phyloP scores from a whole-genome alignment of 2,797 vertebrate genomes.

The Eulemur coronatus region DNA sequence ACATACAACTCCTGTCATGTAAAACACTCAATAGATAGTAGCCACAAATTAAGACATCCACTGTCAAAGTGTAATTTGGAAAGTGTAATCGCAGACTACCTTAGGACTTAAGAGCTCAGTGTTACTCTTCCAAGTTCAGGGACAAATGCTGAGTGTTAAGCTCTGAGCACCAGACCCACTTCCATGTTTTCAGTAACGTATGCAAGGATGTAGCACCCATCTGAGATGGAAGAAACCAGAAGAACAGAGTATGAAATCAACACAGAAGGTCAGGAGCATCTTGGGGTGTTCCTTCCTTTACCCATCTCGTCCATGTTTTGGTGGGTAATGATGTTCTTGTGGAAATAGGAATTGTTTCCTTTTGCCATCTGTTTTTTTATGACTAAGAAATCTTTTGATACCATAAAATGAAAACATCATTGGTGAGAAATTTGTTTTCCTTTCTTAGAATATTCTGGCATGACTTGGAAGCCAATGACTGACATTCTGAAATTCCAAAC shows the following conservation, averaged over 20 bases:
- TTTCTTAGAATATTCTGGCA: background rate
- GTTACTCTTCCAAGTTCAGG: background rate
- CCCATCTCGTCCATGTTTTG: background rate
- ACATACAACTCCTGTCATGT: background rate
- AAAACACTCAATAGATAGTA: background rate
- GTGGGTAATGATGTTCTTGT: background rate
- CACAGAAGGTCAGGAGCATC: background rate
- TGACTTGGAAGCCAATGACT: background rate
- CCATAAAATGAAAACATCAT: background rate
- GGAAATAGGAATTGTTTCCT: background rate
- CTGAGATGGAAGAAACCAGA: background rate
- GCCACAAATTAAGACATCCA: background rate
- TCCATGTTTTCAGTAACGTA: background rate
- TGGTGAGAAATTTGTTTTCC: background rate
- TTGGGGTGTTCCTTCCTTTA: background rate
- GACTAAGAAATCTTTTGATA: background rate
- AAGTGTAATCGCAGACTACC: background rate
- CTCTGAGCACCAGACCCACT: background rate
- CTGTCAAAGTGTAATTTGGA: background rate
- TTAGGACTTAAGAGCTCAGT: background rate
- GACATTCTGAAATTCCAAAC: background rate
- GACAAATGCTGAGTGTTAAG: background rate
- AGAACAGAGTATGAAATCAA: background rate
- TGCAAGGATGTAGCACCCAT: background rate
- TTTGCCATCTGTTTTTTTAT: background rate